Base-by-base conservation (phyloP, 2,113 vertebrate genomes). In the Passer montanus region DNA sequence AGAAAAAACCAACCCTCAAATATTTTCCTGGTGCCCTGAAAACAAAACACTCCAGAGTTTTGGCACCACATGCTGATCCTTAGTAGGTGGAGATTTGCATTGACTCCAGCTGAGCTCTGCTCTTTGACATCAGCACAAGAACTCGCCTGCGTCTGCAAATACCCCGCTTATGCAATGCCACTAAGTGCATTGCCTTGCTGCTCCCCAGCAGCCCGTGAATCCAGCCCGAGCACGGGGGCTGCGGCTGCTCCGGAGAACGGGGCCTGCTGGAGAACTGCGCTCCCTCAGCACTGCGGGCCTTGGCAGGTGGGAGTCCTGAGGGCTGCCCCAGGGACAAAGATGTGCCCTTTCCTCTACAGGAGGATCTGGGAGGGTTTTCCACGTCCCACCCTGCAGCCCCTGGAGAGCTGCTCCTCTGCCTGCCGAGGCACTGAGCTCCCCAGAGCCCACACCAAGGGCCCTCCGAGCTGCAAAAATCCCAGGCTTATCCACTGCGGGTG, bases 81-180 rank as follows among this genome's bases (percentile, higher is more conserved):
- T 47, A 75, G 90, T 84, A 60, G 92, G 92, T 47, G 90, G 90
- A 81, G 92, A 92, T 95, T 84, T 75, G 88, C 53, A 52, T 3
- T 15, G 80, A 52, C 87, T 94, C 88, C 90, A 84, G 79, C 88
- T 94, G 93, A 95, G 94, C 90, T 92, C 80, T 90, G 93, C 82
- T 92, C 90, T 70, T 95, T 94, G 92, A 96, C 95, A 96, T 88
- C 82, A 95, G 75, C 15, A 2, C 85, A 33, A 70, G 90, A 93
- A 88, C 88, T 75, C 22, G 76, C 88, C 94, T 41, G 67, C 14
- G 27, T 91, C 92, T 93, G 95, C 93, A 89, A 84, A 89, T 53
- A 11, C 88, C 60, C 37, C 1, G 73, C 94, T 96, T 87, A 92
- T 75, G 95, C 95, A 96, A 75, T 78, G 90, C 68, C 46, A 6